Conservation (phyloP, 2,797 vertebrate species). For the Poeciliopsis turneri region DNA sequence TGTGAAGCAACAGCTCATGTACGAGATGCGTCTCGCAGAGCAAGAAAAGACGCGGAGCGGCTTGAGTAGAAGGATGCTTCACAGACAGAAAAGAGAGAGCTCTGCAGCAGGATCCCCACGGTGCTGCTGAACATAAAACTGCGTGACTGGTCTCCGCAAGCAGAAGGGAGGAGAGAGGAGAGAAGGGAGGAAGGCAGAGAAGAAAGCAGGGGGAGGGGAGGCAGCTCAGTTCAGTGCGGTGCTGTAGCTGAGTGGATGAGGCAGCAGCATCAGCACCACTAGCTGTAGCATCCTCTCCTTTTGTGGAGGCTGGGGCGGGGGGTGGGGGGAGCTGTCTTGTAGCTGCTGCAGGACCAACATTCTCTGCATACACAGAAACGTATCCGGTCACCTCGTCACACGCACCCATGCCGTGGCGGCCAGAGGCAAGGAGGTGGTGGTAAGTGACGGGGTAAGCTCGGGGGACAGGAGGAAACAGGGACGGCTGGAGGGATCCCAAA, state of each 20-base stretch:
- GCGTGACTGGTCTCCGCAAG: conserved; percentile 79
- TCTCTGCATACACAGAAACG: conserved; percentile 17
- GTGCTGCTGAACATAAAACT: conserved; percentile 70
- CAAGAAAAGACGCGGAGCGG: conserved; percentile 28
- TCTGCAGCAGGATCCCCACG: conserved; percentile 77
- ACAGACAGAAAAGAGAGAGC: conserved; percentile 61
- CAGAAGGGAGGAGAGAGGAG: conserved; percentile 61
- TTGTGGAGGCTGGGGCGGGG: conserved; percentile 65
- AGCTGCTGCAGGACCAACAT: conserved; percentile 56
- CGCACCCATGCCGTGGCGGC: conserved; percentile 69
- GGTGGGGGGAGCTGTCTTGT: conserved; percentile 57
- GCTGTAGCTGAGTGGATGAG: conserved; percentile 73
- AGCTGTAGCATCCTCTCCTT: conserved; percentile 71
- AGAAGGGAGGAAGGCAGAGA: conserved; percentile 57
- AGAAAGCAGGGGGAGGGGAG: conserved; percentile 69
- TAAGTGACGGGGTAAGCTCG: conserved; percentile 49
- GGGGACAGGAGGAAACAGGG: conserved; percentile 58
- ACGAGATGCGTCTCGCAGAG: conserved; percentile 21
- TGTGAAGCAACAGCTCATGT: conserved; percentile 30
- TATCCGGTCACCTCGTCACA: conserved; percentile 42
- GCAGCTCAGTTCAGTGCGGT: conserved; percentile 73
- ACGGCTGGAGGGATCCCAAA: conserved; percentile 46
- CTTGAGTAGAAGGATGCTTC: conserved; percentile 46
- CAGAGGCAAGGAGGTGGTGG: conserved; percentile 57
- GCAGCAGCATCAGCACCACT: conserved; percentile 77